A percentile compares a stretch with the other conserved stretches of the same genome.
phyloP scores from a whole-genome alignment of 2,113 vertebrate genomes.

The Neofelis nebulosa region DNA sequence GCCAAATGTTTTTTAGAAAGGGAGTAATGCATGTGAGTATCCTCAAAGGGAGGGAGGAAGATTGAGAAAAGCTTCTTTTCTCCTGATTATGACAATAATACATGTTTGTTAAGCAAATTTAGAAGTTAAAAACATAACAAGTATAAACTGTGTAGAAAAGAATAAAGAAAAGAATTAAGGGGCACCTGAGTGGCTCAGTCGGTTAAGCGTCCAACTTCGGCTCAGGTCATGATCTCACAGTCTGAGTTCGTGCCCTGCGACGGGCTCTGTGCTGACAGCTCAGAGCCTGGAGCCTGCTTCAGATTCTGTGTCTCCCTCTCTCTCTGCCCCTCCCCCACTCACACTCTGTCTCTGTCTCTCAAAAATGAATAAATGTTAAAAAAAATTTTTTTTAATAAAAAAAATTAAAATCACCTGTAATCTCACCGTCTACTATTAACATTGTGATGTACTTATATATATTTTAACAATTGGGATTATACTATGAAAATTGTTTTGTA shows the following conservation, averaged over 20 bases:
- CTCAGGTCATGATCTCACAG: too few species aligned
- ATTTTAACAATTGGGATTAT: conserved; percentile 23
- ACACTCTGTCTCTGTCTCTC: too few species aligned
- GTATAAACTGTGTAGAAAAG: not conserved
- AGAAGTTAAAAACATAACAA: conserved; percentile 13
- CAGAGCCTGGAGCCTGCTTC: too few species aligned
- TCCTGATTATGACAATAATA: conserved; percentile 27
- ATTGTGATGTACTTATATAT: not conserved
- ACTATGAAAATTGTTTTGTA: not conserved
- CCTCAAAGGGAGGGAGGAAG: not conserved
- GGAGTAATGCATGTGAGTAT: not conserved
- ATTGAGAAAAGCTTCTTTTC: conserved; percentile 7
- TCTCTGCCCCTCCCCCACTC: too few species aligned
- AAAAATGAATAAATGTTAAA: too few species aligned
- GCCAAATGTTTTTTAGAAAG: conserved; percentile 3
- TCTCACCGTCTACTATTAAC: not conserved
- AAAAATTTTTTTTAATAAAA: too few species aligned
- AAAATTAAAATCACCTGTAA: conserved; percentile 44
- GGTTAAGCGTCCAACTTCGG: too few species aligned
- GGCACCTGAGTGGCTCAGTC: too few species aligned
- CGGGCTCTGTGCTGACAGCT: too few species aligned
- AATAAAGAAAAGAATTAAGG: conserved; percentile 33
- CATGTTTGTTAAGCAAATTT: conserved; percentile 30
- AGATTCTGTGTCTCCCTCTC: too few species aligned
- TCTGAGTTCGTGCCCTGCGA: too few species aligned